Base-by-base conservation (phyloP, 2,113 vertebrate genomes). In the Spheniscus mendiculus region DNA sequence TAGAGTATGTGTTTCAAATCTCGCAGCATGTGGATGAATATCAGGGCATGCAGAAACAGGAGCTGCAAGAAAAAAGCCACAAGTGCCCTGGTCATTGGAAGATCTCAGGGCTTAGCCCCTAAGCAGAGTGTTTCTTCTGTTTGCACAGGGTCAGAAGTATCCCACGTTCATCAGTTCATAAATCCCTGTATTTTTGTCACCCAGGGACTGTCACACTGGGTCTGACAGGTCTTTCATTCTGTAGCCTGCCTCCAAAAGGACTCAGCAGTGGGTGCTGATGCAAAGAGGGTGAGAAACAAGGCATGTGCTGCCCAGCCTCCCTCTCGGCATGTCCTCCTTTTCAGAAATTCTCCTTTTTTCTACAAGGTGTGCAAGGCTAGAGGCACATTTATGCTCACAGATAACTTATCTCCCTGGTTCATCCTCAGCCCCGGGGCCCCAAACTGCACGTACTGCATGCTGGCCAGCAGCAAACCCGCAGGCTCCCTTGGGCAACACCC, bases 371-470 rank as follows among this genome's bases (percentile, higher is more conserved):
- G 25, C 36, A 70, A 62, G 42, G 30, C 50, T 56, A 62, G 56
- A 94, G 66, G 65, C 13, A 13, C 6, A 0, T 49, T 76, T 72
- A 22, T 63, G 38, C 58, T 89, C 47, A 67, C 66, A 89, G 80
- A 80, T 50, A 89, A 21, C 34, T 93, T 93, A 94, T 91, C 47
- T 86, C 32, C 62, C 16, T 1, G 0, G 42, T 26, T 71, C 71
- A 34, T 53, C 29, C 52, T 32, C 30, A 58, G 52, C 19, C 32
- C 38, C 2, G 1, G 15, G 15, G 30, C n/a, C n/a, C n/a, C 44
- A 26, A 10, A 32, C 63, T 69, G 32, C 58, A 27, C 0, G 0
- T 13, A 6, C 34, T 22, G 30, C 55, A 27, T 2, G 1, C 40
- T 67, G 47, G 16, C 20, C 89, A 81, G 47, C 53, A 84, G 59